Evolutionary conservation across 2,797 vertebrate genomes (phyloP).

Genomic region (Stomatorhinus walkeri): DNA sequence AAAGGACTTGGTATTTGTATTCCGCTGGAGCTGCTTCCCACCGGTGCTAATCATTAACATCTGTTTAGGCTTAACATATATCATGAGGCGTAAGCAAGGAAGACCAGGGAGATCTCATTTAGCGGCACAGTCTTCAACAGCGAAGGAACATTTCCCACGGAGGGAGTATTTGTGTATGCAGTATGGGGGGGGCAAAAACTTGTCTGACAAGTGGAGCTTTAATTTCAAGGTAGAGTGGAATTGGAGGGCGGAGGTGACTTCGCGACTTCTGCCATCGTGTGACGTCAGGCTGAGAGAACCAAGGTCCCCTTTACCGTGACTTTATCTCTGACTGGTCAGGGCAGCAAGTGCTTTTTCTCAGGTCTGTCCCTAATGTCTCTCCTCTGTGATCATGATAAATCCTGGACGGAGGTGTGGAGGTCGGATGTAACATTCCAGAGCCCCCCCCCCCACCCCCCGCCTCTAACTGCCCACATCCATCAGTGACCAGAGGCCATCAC

Average conservation of each 20-base stretch:
- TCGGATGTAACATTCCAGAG: conserved; percentile 1
- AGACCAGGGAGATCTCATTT: neutral
- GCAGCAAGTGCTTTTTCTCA: neutral
- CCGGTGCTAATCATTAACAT: neutral
- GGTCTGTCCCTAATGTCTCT: neutral
- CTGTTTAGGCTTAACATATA: neutral
- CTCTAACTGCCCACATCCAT: conserved; percentile 8
- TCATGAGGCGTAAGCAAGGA: neutral
- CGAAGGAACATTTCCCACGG: neutral
- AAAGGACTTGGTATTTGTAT: too few relatives aligned
- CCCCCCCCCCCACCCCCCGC: conserved; percentile 1
- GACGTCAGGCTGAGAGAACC: neutral
- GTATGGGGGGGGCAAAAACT: neutral
- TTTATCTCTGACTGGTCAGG: neutral
- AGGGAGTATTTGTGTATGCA: neutral
- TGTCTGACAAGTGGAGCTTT: neutral
- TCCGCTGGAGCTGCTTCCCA: neutral
- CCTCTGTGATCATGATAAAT: conserved; percentile 42
- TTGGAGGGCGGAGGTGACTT: neutral
- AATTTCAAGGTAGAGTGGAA: neutral
- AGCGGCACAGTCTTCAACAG: neutral
- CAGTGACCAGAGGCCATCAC: neutral
- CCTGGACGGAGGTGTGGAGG: conserved; percentile 33
- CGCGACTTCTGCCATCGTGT: neutral
- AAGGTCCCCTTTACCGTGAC: neutral